These are phyloP conservation scores for Myripristis jacobus DNA, from an alignment of 2,797 vertebrate species.

Conservation along the genomic window DNA sequence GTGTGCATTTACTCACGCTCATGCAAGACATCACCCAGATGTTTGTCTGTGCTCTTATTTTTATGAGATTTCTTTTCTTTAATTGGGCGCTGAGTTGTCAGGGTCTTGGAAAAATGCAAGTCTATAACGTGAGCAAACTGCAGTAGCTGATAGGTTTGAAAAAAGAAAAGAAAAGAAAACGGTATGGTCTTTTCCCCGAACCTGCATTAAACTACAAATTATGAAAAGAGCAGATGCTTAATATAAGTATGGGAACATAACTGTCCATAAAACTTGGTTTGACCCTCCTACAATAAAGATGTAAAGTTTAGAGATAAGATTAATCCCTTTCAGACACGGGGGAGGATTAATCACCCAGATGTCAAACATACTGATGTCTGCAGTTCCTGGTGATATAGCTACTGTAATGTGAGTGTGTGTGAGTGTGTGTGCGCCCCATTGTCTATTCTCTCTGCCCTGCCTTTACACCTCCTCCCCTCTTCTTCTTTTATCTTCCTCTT, in stretches of 20 bases:
- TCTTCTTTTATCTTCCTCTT: slow-evolving; percentile 7
- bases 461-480: neutral
- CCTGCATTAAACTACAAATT: slow-evolving; percentile 9
- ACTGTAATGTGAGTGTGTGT: neutral
- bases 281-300: slow-evolving; percentile 11
- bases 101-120: no score
- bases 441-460: neutral
- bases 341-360: slow-evolving; percentile 25
- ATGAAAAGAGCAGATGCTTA: slow-evolving; percentile 19
- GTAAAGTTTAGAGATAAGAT: slow-evolving; percentile 9
- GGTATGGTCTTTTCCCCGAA: neutral
- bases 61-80: no score
- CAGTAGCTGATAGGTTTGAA: no score
- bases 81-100: no score
- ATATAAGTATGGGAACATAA: slow-evolving; percentile 19
- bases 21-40: no score
- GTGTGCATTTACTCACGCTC: neutral
- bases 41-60: no score
- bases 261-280: slow-evolving; percentile 11
- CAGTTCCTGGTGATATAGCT: slow-evolving; percentile 30
- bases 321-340: slow-evolving; percentile 14
- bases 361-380: slow-evolving; percentile 45
- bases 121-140: no score
- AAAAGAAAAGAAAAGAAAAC: no score
- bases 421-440: neutral